Percentiles rank a stretch among this genome's conserved stretches.
phyloP scores from a whole-genome alignment of 2,888 invertebrate genomes.

The Dicyrtoma fusca region DNA sequence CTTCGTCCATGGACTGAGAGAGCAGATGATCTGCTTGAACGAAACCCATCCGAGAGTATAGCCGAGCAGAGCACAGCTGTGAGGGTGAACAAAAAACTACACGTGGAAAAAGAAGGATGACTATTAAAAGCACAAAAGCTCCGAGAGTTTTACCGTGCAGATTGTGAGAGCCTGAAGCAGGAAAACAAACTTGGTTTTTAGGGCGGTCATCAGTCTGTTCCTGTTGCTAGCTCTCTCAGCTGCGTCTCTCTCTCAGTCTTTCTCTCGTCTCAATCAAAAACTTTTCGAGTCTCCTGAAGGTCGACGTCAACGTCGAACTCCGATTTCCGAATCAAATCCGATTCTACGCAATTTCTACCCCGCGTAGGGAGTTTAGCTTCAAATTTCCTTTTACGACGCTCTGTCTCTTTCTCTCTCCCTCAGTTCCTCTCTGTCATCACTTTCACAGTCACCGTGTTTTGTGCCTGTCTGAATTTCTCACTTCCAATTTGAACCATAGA shows the following conservation, averaged over 20 bases:
- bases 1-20: not conserved
- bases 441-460: too few species aligned
- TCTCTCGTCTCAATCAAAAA: not conserved
- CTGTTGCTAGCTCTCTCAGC: constrained; percentile 1
- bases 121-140: constrained; percentile 30
- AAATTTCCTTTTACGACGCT: not conserved
- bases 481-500: too few species aligned
- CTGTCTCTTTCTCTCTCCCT: not conserved
- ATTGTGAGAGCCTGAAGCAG: constrained; percentile 1
- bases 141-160: constrained; percentile 15
- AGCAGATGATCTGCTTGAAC: not conserved
- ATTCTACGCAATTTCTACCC: too few species aligned
- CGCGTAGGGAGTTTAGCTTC: not conserved
- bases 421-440: not conserved
- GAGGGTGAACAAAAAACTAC: constrained; percentile 34
- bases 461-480: too few species aligned
- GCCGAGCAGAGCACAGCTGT: constrained; percentile 28
- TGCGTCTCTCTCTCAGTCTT: constrained; percentile 1
- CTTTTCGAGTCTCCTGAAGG: too few species aligned
- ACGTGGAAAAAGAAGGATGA: constrained; percentile 32
- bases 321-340: too few species aligned
- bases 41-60: too few species aligned
- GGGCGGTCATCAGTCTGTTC: constrained; percentile 23
- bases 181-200: constrained; percentile 13
- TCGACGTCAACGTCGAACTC: too few species aligned